A percentile compares a stretch with the other conserved stretches of the same genome.
Evolutionary conservation across 2,113 vertebrate genomes (phyloP).

Genomic region (Aleadryas rufinucha): DNA sequence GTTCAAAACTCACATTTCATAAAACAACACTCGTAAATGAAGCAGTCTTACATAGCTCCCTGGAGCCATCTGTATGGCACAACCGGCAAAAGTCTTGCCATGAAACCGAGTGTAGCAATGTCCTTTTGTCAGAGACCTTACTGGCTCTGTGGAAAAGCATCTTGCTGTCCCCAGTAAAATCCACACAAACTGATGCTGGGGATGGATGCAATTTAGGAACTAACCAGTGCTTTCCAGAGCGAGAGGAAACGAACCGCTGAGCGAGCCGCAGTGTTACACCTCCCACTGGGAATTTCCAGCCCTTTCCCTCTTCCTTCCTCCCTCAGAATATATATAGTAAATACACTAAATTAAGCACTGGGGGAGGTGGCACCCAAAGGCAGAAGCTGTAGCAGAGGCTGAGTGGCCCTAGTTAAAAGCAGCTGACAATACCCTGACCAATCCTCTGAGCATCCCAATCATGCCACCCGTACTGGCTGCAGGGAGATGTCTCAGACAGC

Average conservation of each 20-base stretch:
- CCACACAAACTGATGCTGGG: background rate
- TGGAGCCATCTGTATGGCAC: background rate
- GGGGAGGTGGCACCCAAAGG: background rate
- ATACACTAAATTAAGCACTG: background rate
- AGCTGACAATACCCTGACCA: conserved; percentile 8
- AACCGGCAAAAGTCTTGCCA: background rate
- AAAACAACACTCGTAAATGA: background rate
- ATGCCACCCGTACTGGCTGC: background rate
- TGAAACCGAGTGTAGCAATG: background rate
- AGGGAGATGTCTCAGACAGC: background rate
- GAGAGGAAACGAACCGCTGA: background rate
- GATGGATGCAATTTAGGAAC: background rate
- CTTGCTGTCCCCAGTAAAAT: background rate
- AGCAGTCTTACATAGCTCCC: background rate
- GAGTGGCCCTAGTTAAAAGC: background rate
- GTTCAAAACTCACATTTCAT: background rate
- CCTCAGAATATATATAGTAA: background rate
- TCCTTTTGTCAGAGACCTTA: background rate
- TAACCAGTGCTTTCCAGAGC: background rate
- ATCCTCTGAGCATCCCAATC: conserved; percentile 10
- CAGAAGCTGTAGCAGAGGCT: background rate
- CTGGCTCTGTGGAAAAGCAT: background rate
- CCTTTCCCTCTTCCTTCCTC: conserved; percentile 56
- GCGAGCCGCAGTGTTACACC: background rate
- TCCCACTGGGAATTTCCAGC: conserved; percentile 40